These are phyloP conservation scores for Ceratosolen fusciceps DNA, from an alignment of 1,140 invertebrate species.

Conservation along the genomic window DNA sequence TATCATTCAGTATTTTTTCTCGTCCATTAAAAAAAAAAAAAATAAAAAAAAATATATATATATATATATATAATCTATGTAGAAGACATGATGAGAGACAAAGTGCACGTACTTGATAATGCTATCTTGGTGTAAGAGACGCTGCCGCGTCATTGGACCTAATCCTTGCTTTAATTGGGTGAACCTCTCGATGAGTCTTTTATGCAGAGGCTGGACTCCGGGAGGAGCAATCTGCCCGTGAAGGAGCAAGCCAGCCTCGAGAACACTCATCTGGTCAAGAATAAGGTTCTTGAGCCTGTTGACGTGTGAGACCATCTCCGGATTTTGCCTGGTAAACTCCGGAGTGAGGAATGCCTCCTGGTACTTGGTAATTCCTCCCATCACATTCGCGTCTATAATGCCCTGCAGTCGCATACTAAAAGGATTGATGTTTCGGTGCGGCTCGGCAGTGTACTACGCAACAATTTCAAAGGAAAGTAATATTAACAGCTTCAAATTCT, in stretches of 20 bases:
- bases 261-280: conserved; percentile 82
- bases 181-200: conserved; percentile 88
- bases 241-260: conserved; percentile 84
- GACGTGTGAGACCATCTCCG: conserved; percentile 82
- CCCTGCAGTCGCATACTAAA: conserved; percentile 94
- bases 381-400: conserved; percentile 94
- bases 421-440: conserved; percentile 87
- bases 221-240: conserved; percentile 87
- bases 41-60: too few relatives aligned
- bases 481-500: too few relatives aligned
- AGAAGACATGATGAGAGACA: too few relatives aligned
- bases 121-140: conserved; percentile 76
- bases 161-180: conserved; percentile 82
- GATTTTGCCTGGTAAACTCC: conserved; percentile 83
- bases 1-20: too few relatives aligned
- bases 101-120: conserved; percentile 79
- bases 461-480: conserved; percentile 61
- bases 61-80: too few relatives aligned
- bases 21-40: too few relatives aligned
- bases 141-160: conserved; percentile 76
- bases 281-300: conserved; percentile 82
- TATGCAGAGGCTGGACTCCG: conserved; percentile 89
- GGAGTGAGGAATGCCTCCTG: conserved; percentile 92
- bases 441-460: conserved; percentile 83
- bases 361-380: conserved; percentile 96